Conservation (phyloP, 1,140 invertebrate species). For the Hermatobates lingyangjiaoensis region DNA sequence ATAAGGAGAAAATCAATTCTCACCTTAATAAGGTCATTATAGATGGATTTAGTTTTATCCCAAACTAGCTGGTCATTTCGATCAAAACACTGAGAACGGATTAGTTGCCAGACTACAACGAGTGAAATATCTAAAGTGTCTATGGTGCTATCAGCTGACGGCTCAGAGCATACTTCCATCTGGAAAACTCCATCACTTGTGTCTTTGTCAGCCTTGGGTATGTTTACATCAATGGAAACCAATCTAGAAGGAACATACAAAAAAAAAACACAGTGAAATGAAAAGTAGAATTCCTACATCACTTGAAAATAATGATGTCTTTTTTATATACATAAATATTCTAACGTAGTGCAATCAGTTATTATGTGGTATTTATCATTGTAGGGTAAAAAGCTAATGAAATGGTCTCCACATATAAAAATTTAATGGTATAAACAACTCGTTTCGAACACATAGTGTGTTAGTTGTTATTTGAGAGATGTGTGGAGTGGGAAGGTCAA, state of each 20-base stretch:
- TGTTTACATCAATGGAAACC: constrained; percentile 43
- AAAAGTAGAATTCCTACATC: too few species aligned
- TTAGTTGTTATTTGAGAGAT: too few species aligned
- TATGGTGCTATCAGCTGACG: constrained; percentile 28
- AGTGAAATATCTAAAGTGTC: constrained; percentile 44
- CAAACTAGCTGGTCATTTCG: constrained; percentile 20
- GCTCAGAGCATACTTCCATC: constrained; percentile 25
- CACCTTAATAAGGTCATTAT: constrained; percentile 14
- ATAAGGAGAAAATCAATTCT: constrained; percentile 19
- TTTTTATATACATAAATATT: too few species aligned
- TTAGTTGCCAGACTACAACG: constrained; percentile 35
- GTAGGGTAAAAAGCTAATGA: too few species aligned
- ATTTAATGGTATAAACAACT: too few species aligned
- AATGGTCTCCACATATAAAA: too few species aligned
- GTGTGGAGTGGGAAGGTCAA: too few species aligned
- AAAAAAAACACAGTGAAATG: too few species aligned
- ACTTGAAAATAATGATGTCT: too few species aligned
- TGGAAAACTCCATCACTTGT: constrained; percentile 26
- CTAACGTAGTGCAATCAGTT: too few species aligned
- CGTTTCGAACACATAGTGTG: too few species aligned
- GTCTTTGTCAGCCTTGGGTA: constrained; percentile 33
- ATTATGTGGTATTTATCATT: too few species aligned
- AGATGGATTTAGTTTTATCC: constrained; percentile 22
- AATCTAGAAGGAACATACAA: constrained; percentile 28
- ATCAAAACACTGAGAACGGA: constrained; percentile 28